Base-by-base conservation (phyloP, 2,888 invertebrate species). In the Cephus spinipes region DNA sequence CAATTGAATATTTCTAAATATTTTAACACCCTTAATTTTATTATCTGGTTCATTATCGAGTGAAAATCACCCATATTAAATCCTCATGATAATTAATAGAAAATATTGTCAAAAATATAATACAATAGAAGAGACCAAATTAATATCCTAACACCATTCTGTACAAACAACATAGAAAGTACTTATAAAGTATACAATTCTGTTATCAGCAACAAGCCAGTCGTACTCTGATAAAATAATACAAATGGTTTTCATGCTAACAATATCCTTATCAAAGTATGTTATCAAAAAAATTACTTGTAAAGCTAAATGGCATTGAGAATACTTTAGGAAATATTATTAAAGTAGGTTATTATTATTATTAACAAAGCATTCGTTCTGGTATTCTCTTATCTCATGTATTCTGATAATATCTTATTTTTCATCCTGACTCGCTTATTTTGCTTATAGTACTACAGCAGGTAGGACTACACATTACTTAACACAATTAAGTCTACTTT, bases 401-500 rank as follows among this genome's bases (percentile, higher is more conserved):
- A 23, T 15, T 55, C 23, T 55, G 6, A 40, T 40, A 40, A 15
- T 40, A 55, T 55, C 40, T 55, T 55, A 55, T 55, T 55, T 23
- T 55, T 55, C 40, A 55, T 55, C 15, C 23, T 55, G 55, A 55
- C 23, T 55, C 55, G 9, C 55, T 23, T 23, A 23, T 55, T 55
- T 23, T 55, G 23, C 9, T 55, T 55, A 55, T 55, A 55, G 23
- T 55, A 55, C 55, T 55, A 23, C 55, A 55, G 55, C 55, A 55
- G 23, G 23, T 15, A 55, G 55, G 23, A 15, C 23, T 55, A 55
- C 55, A 55, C 55, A 23, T 55, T 23, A 55, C 55, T 55, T 23
- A 55, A 55, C 9, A 55, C 9, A 55, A 55, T 55, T 23, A 23
- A 55, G 30, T 71, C 71, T 76, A 84, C 71, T 85, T 85, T 15